Evolutionary conservation across 2,888 invertebrate species (phyloP), one percentile per base, ranked within the genome.

Genomic region (Tricholauxania praeusta): DNA sequence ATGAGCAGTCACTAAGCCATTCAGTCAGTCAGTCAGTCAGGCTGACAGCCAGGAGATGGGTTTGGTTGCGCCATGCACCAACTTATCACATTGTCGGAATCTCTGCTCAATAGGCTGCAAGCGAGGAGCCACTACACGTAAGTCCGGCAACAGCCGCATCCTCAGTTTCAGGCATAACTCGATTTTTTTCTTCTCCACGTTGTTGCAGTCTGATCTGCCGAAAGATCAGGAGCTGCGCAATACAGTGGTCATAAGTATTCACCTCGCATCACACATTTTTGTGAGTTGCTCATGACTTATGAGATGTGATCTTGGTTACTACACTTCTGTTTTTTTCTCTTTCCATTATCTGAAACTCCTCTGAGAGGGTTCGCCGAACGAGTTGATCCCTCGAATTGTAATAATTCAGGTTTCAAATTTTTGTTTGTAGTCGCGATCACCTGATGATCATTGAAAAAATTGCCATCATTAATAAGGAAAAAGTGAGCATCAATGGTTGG

Each of bases 11-110:
- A 67, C 57, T 17, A 47, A 39, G 57, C 57, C 55, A 67, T 48
- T 55, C 67, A 67, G 32, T 70, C 62, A 65, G 51, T 52, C 65
- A 19, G 64, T 64, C 51, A 52, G 66, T 52, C 17, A n/a, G 28
- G 39, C 39, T 39, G 39, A 10, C 39, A 39, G 39, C 10, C 39
- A 39, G 39, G 39, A 39, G 39, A 39, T 39, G 6, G 39, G 39
- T 10, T n/a, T 51, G 55, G 53, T 57, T 57, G 62, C 49, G 39
- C 39, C 39, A 69, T 59, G 65, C 73, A 65, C 72, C 72, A 71
- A 73, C 74, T 78, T 79, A 79, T 80, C 79, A 74, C 72, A 77
- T 77, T 78, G 79, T 78, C 79, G 79, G 78, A 74, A 80, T 80
- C 79, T 80, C 70, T 63, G 57, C 68, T 69, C 66, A 75, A 69